Evolutionary conservation across 2,113 vertebrate genomes (phyloP), one percentile per base, ranked within the genome.

Genomic region (Trachemys scripta): DNA sequence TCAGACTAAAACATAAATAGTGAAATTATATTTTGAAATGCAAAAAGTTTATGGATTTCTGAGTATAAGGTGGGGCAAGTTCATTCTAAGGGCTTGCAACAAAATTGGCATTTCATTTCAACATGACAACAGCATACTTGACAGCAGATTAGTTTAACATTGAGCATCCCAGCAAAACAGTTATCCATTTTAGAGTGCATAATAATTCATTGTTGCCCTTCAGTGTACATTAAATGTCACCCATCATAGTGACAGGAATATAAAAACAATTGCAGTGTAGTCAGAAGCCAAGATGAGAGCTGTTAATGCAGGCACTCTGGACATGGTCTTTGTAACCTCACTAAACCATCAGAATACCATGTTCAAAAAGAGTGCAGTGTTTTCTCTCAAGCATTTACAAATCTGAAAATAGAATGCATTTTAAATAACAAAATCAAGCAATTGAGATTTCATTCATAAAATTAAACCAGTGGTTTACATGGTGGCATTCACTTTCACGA

Each of bases 121-220:
- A 53, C 69, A 84, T 95, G 95, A 87, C 80, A 96, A 88, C 49
- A 91, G 79, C 75, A 47, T 93, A 97, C 87, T 69, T 96, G 95
- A 96, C 93, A 96, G 80, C 14, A 94, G 90, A 97, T 96, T 97
- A 96, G 82, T 95, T 96, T 93, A 98, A 94, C 87, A 94, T 16
- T 95, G 88, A 97, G 84, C 84, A 97, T 59, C 91, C 85, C 50
- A 97, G 65, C 82, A 98, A 98, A 98, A 94, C 65, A 97, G 75
- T 96, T 95, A 94, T 95, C 87, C 91, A 95, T 90, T 96, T 97
- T 90, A 95, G 90, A 97, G 80, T 89, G 31, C 80, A 97, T 97
- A 95, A 96, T 97, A 97, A 98, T 92, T 97, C 88, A 95, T 35
- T 95, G 91, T 84, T 98, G 95, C 62, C 92, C 93, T 98, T 98